Percentiles rank a stretch among this genome's conserved stretches.
These are phyloP conservation scores for Ochropleura plecta DNA, from an alignment of 2,888 invertebrate genomes.

Conservation along the genomic window DNA sequence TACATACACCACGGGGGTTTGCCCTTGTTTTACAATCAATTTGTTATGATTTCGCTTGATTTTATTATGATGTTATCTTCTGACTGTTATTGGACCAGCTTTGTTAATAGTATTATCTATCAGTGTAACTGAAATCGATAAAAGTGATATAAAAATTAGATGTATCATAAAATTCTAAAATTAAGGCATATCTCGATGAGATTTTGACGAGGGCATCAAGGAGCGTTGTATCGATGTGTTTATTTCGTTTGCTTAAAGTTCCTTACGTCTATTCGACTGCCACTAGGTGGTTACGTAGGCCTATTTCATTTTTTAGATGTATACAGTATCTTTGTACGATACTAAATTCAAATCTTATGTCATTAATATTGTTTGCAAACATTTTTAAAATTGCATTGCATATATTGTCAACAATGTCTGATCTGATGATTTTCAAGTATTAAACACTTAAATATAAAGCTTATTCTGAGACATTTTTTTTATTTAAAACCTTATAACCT, in stretches of 20 bases:
- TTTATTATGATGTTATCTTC: slow-evolving; percentile 81
- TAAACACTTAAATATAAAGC: slow-evolving; percentile 66
- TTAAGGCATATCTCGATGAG: slow-evolving; percentile 76
- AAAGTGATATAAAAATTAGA: slow-evolving; percentile 73
- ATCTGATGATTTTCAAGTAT: slow-evolving; percentile 64
- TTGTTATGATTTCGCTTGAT: slow-evolving; percentile 82
- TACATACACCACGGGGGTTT: slow-evolving; percentile 48
- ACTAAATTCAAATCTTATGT: slow-evolving; percentile 46
- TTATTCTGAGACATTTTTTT: slow-evolving; percentile 59
- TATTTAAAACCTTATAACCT: slow-evolving; percentile 38
- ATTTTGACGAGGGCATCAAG: slow-evolving; percentile 61
- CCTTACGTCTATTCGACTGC: slow-evolving; percentile 68
- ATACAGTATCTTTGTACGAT: slow-evolving; percentile 57
- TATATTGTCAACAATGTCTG: slow-evolving; percentile 63
- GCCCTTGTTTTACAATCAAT: slow-evolving; percentile 62
- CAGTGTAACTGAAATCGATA: slow-evolving; percentile 84
- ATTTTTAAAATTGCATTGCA: slow-evolving; percentile 61
- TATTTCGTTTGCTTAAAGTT: slow-evolving; percentile 72
- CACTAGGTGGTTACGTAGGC: slow-evolving; percentile 60
- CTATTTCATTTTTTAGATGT: slow-evolving; percentile 44
- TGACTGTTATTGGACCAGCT: slow-evolving; percentile 84
- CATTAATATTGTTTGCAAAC: slow-evolving; percentile 53
- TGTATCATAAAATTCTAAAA: slow-evolving; percentile 73
- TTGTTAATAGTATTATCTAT: slow-evolving; percentile 79
- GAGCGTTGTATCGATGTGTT: slow-evolving; percentile 46